Evolutionary conservation across 1,140 invertebrate genomes (phyloP).

Genomic region (Hylaeus anthracinus): DNA sequence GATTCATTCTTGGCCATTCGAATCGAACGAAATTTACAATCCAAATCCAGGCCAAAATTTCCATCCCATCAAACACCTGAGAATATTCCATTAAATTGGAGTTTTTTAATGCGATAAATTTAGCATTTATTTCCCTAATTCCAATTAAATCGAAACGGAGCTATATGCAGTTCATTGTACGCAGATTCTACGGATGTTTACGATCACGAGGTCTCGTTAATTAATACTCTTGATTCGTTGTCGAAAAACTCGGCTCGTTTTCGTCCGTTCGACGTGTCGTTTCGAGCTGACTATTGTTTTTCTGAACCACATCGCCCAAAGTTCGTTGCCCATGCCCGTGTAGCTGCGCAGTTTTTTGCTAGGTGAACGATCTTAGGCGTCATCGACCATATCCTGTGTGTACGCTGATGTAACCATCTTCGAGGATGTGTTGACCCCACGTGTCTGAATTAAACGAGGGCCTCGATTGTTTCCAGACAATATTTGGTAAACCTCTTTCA

Average conservation of each 20-base stretch:
- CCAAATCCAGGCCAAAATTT: no score
- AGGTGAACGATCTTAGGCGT: slow-evolving; percentile 48
- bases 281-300: slow-evolving; percentile 63
- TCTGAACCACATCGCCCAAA: slow-evolving; percentile 76
- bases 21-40: no score
- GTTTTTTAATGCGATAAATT: no score
- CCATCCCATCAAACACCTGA: no score
- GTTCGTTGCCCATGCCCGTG: slow-evolving; percentile 70
- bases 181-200: neutral
- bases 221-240: neutral
- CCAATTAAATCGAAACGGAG: neutral
- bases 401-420: slow-evolving; percentile 37
- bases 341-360: slow-evolving; percentile 57
- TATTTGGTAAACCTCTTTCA: no score
- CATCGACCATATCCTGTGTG: slow-evolving; percentile 19
- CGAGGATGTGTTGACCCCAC: slow-evolving; percentile 1
- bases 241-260: neutral
- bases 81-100: no score
- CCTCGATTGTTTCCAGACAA: no score
- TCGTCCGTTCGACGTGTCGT: neutral
- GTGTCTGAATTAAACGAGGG: neutral
- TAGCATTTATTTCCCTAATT: neutral
- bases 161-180: neutral
- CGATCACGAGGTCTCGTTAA: slow-evolving; percentile 6
- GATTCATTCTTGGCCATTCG: no score